These are phyloP conservation scores for Prosapia bicincta DNA, from an alignment of 2,888 invertebrate species.

Conservation along the genomic window DNA sequence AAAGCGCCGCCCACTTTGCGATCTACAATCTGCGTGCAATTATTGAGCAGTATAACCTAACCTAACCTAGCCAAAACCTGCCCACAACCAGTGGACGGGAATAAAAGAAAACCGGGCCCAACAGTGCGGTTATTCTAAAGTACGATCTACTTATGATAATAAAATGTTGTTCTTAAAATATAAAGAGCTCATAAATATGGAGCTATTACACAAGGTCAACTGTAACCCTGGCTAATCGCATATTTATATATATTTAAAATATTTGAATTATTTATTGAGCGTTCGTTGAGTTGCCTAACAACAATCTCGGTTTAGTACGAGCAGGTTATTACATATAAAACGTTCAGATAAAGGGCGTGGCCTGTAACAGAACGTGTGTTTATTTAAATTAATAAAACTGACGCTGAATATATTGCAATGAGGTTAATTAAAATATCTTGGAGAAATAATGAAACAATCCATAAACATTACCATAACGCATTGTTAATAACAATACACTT, in stretches of 20 bases:
- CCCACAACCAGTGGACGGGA: not conserved
- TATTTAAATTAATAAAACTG: too few relatives aligned
- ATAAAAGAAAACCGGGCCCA: not conserved
- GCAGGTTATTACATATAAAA: too few relatives aligned
- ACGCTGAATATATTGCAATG: too few relatives aligned
- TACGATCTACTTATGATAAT: not conserved
- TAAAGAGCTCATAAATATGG: not conserved
- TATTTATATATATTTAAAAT: not conserved
- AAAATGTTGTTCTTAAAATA: not conserved
- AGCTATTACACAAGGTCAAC: not conserved
- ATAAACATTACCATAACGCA: too few relatives aligned
- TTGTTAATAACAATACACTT: too few relatives aligned
- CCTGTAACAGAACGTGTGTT: too few relatives aligned
- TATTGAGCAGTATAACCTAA: not conserved
- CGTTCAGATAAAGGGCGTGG: too few relatives aligned
- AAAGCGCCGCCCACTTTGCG: not conserved
- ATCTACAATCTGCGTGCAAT: not conserved
- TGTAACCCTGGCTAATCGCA: not conserved
- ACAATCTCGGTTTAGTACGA: too few relatives aligned
- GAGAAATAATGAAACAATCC: too few relatives aligned
- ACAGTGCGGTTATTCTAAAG: not conserved
- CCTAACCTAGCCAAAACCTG: not conserved
- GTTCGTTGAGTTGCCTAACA: too few relatives aligned
- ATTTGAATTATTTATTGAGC: not conserved
- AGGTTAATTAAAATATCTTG: too few relatives aligned